A percentile compares a stretch with the other conserved stretches of the same genome.
Conservation (phyloP, 2,888 invertebrate species). For the Hirtodrosophila confusa region DNA sequence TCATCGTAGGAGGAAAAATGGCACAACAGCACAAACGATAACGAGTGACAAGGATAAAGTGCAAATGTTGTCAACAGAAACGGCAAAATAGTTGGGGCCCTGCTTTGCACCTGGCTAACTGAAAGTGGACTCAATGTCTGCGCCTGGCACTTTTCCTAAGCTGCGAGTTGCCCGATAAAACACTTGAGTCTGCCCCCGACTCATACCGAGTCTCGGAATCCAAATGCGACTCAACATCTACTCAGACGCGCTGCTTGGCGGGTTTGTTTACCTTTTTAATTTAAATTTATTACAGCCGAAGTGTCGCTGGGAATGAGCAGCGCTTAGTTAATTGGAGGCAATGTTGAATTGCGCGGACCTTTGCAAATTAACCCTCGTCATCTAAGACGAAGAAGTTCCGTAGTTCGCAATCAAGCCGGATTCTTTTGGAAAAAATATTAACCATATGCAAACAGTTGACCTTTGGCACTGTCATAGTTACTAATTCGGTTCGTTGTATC, state of each 20-base stretch:
- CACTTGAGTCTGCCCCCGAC: constrained; percentile 19
- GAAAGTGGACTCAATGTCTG: constrained; percentile 21
- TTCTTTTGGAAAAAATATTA: constrained; percentile 1
- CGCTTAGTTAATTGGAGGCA: constrained; percentile 64
- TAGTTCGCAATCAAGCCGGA: constrained; percentile 36
- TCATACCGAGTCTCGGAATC: constrained; percentile 10
- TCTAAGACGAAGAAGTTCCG: constrained; percentile 15
- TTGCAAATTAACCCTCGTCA: constrained; percentile 71
- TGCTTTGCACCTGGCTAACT: constrained; percentile 28
- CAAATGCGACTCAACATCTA: constrained; percentile 15
- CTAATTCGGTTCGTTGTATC: background rate
- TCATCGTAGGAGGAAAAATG: constrained; percentile 50
- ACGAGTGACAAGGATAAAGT: constrained; percentile 78
- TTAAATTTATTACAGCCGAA: constrained; percentile 71
- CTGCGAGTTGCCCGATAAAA: constrained; percentile 68
- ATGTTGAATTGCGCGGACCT: constrained; percentile 52
- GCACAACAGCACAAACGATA: constrained; percentile 66
- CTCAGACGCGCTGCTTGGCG: constrained; percentile 15
- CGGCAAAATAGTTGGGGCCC: constrained; percentile 49
- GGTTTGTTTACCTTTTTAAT: constrained; percentile 74
- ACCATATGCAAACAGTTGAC: background rate
- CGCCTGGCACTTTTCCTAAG: constrained; percentile 53
- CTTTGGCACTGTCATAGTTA: background rate
- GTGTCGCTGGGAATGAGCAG: constrained; percentile 17
- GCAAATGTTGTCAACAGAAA: constrained; percentile 69